These are phyloP conservation scores for Cephalopterus ornatus DNA, from an alignment of 2,113 vertebrate species.

Conservation along the genomic window DNA sequence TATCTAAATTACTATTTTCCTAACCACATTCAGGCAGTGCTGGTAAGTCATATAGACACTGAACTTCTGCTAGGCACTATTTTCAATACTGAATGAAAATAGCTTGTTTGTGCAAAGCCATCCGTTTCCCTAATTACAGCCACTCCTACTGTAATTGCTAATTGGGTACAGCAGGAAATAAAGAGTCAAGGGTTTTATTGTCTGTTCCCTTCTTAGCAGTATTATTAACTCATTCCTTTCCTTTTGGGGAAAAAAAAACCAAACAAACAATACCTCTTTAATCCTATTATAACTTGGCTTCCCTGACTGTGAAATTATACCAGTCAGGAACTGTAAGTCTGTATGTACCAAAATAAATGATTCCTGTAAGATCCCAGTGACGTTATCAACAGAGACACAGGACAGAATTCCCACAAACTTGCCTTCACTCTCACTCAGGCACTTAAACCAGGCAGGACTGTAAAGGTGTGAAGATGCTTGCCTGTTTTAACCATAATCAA, in stretches of 20 bases:
- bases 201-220: neutral
- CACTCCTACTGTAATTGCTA: conserved; percentile 13
- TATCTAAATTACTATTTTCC: conserved; percentile 8
- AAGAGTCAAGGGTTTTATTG: neutral
- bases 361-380: neutral
- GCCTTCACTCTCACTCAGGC: neutral
- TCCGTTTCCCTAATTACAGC: neutral
- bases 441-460: neutral
- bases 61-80: neutral
- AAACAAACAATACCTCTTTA: neutral
- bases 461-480: neutral
- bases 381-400: neutral
- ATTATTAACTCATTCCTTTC: neutral
- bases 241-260: neutral
- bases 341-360: neutral
- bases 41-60: neutral
- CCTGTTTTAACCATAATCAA: neutral
- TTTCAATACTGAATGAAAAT: neutral
- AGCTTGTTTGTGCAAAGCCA: neutral
- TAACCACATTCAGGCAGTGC: neutral
- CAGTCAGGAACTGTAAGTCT: neutral
- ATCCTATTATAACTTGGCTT: neutral
- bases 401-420: neutral
- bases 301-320: neutral
- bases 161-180: conserved; percentile 23